Evolutionary conservation across 2,113 vertebrate species (phyloP).

Genomic region (Lophochroa leadbeateri): DNA sequence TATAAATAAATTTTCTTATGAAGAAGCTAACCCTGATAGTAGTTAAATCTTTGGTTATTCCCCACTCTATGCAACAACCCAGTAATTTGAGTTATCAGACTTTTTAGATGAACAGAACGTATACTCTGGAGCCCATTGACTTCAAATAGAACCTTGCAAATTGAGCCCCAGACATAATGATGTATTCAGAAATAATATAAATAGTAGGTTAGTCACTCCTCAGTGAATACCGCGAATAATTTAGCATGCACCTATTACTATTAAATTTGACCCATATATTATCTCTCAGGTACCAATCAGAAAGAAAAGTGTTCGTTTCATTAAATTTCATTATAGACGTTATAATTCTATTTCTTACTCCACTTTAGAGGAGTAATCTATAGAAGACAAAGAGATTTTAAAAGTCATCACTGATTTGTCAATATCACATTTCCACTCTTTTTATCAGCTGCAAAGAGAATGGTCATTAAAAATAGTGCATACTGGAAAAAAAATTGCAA

Average conservation of each 20-base stretch:
- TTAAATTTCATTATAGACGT: background rate
- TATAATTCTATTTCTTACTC: background rate
- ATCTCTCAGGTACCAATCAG: conserved; percentile 36
- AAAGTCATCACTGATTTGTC: background rate
- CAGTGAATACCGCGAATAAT: conserved; percentile 57
- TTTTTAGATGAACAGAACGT: conserved; percentile 7
- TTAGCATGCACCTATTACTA: background rate
- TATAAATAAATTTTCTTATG: background rate
- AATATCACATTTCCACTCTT: background rate
- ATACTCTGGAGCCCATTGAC: conserved; percentile 54
- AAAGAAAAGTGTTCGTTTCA: conserved; percentile 18
- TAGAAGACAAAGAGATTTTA: background rate
- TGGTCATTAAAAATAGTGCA: background rate
- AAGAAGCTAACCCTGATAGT: background rate
- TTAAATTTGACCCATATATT: conserved; percentile 61
- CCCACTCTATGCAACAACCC: background rate
- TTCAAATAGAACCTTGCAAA: conserved; percentile 53
- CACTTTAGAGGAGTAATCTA: background rate
- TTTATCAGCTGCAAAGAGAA: background rate
- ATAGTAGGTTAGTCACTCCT: conserved; percentile 67
- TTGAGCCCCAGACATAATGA: conserved; percentile 45
- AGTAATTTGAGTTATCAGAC: conserved; percentile 17
- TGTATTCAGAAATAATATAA: conserved; percentile 60
- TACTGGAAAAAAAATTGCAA: background rate
- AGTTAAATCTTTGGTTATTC: background rate